These are phyloP conservation scores for Phrynosoma platyrhinos DNA, from an alignment of 2,113 vertebrate genomes.

Conservation along the genomic window DNA sequence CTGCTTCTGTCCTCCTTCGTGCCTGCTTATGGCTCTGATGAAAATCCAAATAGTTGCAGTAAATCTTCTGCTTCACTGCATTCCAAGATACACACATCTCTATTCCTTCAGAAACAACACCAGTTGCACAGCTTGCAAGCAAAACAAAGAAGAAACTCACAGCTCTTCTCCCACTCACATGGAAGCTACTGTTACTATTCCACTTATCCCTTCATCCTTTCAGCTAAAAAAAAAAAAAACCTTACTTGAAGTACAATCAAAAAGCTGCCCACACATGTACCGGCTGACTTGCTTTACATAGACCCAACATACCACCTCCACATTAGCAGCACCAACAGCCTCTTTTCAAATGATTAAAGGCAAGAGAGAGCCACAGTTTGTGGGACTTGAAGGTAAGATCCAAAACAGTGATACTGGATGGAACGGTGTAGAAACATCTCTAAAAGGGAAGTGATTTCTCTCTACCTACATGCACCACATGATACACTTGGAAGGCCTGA, in stretches of 20 bases:
- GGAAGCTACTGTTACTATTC: slow-evolving; percentile 40
- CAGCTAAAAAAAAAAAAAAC: slow-evolving; percentile 48
- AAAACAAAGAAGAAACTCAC: slow-evolving; percentile 14
- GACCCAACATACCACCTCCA: slow-evolving; percentile 74
- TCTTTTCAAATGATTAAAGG: slow-evolving; percentile 57
- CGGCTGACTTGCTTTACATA: slow-evolving; percentile 37
- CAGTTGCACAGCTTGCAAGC: accelerated
- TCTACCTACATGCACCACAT: neutral
- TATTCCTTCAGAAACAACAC: neutral
- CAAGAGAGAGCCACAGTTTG: slow-evolving; percentile 43
- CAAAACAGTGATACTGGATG: slow-evolving; percentile 6
- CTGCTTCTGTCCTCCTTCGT: neutral
- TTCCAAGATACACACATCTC: slow-evolving; percentile 8
- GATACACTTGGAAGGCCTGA: neutral
- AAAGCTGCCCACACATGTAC: slow-evolving; percentile 65
- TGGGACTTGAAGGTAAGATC: neutral
- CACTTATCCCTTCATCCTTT: slow-evolving; percentile 27
- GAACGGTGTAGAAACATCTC: neutral
- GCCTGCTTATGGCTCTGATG: slow-evolving; percentile 23
- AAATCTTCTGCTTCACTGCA: slow-evolving; percentile 42
- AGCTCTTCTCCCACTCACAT: slow-evolving; percentile 35
- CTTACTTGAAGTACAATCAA: slow-evolving; percentile 53
- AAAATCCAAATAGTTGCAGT: slow-evolving; percentile 25
- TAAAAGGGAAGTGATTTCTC: neutral
- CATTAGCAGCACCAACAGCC: slow-evolving; percentile 54